A percentile compares a stretch with the other conserved stretches of the same genome.
phyloP scores from a whole-genome alignment of 2,113 vertebrate genomes.

The Plotosus lineatus region DNA sequence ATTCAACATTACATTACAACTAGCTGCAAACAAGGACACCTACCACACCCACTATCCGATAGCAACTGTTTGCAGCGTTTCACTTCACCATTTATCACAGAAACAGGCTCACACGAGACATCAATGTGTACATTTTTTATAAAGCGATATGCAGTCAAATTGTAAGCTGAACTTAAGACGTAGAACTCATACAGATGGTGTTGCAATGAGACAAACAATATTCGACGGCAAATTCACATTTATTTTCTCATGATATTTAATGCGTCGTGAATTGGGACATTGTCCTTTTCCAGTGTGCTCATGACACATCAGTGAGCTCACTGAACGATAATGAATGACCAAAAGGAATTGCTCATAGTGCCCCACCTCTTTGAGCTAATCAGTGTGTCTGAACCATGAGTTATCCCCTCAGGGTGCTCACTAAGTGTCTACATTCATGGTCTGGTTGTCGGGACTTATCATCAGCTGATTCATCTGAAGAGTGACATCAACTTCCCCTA shows the following conservation, averaged over 20 bases:
- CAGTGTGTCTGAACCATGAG: conserved; percentile 19
- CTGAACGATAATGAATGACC: not conserved
- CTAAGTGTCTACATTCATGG: not conserved
- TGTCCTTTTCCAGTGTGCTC: not conserved
- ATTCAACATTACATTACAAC: conserved; percentile 39
- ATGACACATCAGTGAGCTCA: conserved; percentile 16
- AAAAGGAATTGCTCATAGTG: conserved; percentile 27
- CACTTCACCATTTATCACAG: not conserved
- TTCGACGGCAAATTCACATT: not conserved
- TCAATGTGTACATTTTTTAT: not conserved
- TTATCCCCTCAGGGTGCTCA: conserved; percentile 28
- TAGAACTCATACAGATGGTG: not conserved
- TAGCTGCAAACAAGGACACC: conserved; percentile 17
- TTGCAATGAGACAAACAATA: not conserved
- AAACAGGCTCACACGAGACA: conserved; percentile 1
- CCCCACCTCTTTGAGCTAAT: conserved; percentile 11
- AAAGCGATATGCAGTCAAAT: not conserved
- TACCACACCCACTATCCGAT: conserved; percentile 29
- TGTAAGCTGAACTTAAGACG: not conserved
- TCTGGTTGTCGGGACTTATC: conserved; percentile 4
- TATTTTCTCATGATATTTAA: not conserved
- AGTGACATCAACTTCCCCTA: not conserved
- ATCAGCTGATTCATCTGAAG: conserved; percentile 22
- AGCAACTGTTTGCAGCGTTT: not conserved
- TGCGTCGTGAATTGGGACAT: not conserved